Conservation (phyloP, 1,140 invertebrate species). For the Hyles euphorbiae region DNA sequence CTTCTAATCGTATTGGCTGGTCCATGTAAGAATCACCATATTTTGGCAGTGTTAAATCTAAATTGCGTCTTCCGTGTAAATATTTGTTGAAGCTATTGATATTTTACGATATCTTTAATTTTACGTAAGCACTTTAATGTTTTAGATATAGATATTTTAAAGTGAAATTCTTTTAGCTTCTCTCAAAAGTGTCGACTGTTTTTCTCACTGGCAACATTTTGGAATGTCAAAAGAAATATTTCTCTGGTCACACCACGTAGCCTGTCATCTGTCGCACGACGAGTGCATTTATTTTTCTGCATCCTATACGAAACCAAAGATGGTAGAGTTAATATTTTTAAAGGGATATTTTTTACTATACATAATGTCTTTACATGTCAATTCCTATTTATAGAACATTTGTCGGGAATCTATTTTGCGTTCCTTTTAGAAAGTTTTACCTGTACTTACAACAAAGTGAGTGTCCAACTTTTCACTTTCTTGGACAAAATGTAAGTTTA, state of each 20-base stretch:
- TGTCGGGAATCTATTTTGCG: not conserved
- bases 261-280: no score
- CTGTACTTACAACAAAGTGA: not conserved
- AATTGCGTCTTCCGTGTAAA: constrained; percentile 30
- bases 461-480: no score
- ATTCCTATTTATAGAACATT: constrained; percentile 4
- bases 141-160: no score
- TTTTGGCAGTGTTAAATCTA: constrained; percentile 22
- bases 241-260: not conserved
- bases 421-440: constrained; percentile 3
- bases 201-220: no score
- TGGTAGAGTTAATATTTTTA: constrained; percentile 4
- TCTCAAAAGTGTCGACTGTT: no score
- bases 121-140: no score
- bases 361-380: not conserved
- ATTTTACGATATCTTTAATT: not conserved
- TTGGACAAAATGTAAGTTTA: no score
- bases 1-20: constrained; percentile 20
- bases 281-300: constrained; percentile 6
- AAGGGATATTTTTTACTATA: not conserved
- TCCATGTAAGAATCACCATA: constrained; percentile 1
- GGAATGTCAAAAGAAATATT: not conserved
- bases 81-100: constrained; percentile 2
- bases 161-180: no score
- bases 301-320: constrained; percentile 8